Conservation (phyloP, 2,888 invertebrate genomes). For the Cryptus viduatorius region DNA sequence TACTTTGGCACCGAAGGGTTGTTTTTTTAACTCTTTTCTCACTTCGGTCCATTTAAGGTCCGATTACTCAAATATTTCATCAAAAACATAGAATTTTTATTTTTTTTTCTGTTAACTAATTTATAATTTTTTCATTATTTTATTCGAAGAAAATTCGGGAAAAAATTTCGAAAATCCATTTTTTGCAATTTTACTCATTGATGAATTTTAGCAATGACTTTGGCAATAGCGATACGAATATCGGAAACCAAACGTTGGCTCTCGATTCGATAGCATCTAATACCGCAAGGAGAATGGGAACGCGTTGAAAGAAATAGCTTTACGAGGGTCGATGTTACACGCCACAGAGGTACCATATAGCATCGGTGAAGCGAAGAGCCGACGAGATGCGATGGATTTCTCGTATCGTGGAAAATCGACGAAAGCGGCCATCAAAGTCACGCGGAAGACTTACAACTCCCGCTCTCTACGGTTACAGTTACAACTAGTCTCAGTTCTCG, state of each 20-base stretch:
- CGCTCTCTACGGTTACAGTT: conserved; percentile 60
- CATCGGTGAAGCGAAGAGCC: conserved; percentile 55
- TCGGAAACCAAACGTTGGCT: background rate
- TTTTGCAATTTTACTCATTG: background rate
- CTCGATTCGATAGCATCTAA: background rate
- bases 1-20: background rate
- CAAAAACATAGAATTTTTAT: no score
- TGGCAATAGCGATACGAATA: background rate
- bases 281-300: background rate
- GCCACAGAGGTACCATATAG: conserved; percentile 43
- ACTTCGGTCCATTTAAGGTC: background rate
- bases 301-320: conserved; percentile 46
- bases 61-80: background rate
- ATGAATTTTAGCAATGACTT: background rate
- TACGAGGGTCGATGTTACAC: conserved; percentile 61
- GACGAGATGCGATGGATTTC: conserved; percentile 43
- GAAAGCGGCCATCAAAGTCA: conserved; percentile 69
- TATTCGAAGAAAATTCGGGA: background rate
- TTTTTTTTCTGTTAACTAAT: background rate
- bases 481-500: conserved; percentile 35
- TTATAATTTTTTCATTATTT: background rate
- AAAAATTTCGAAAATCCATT: background rate
- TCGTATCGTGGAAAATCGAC: conserved; percentile 45
- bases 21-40: background rate
- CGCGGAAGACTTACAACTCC: conserved; percentile 64